Percentiles rank a stretch among this genome's conserved stretches.
These are phyloP conservation scores for Sylvia atricapilla DNA, from an alignment of 2,113 vertebrate species.

Conservation along the genomic window DNA sequence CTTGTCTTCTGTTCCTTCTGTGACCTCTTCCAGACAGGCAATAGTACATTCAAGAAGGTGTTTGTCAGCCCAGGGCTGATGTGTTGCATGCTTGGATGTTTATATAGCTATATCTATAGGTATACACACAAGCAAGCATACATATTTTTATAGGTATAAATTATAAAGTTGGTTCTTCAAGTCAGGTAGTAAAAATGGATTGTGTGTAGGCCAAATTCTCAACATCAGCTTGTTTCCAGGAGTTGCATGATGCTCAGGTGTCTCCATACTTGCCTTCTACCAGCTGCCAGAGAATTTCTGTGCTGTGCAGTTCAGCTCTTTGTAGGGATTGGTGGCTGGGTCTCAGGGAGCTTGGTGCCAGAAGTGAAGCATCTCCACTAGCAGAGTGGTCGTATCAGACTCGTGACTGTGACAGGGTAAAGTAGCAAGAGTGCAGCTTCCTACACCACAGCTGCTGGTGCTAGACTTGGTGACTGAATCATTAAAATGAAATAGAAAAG, in stretches of 20 bases:
- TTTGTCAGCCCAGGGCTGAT: neutral
- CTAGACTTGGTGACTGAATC: neutral
- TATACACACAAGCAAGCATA: neutral
- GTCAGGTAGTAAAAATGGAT: neutral
- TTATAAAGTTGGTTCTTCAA: neutral
- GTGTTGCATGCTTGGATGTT: neutral
- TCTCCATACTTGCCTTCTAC: neutral
- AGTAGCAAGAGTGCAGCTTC: neutral
- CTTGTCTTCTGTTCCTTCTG: neutral
- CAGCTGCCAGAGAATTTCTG: neutral
- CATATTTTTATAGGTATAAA: neutral
- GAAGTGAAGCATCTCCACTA: accelerated
- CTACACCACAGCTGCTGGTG: neutral
- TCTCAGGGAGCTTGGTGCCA: neutral
- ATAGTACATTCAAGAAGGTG: neutral
- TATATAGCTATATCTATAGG: accelerated
- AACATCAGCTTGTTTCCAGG: neutral
- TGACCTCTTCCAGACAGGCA: neutral
- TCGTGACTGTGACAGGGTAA: neutral
- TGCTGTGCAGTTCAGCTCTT: neutral
- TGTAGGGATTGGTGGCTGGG: neutral
- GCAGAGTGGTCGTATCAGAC: neutral
- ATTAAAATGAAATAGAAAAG: neutral
- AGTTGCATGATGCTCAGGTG: neutral
- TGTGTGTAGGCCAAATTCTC: neutral